phyloP scores from a whole-genome alignment of 2,888 invertebrate species.

The Esperia sulphurella region DNA sequence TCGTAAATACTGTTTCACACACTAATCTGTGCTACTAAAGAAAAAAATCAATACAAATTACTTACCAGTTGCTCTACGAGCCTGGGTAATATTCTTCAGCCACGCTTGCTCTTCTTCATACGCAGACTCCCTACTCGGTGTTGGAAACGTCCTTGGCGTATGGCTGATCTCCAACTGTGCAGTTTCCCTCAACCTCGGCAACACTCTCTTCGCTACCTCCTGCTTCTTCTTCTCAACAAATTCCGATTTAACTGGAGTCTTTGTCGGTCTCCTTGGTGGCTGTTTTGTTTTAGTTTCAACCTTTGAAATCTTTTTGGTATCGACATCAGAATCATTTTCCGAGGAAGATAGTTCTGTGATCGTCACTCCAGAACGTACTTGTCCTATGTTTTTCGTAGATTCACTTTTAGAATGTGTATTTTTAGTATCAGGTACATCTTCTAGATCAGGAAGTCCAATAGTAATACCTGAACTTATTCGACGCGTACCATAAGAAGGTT shows the following conservation, averaged over 20 bases:
- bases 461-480: conserved; percentile 4
- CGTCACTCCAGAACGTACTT: conserved; percentile 8
- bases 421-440: too few relatives aligned
- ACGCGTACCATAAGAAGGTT: too few relatives aligned
- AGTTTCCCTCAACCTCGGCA: conserved; percentile 78
- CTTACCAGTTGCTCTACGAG: conserved; percentile 79
- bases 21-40: too few relatives aligned
- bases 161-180: conserved; percentile 83
- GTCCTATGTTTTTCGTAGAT: neutral
- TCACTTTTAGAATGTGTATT: too few relatives aligned
- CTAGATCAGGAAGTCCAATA: too few relatives aligned
- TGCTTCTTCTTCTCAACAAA: conserved; percentile 57
- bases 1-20: too few relatives aligned
- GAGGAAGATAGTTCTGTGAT: conserved; percentile 11
- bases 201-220: conserved; percentile 50
- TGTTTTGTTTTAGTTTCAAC: conserved; percentile 11
- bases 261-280: conserved; percentile 23
- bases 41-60: neutral
- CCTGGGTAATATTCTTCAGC: conserved; percentile 87
- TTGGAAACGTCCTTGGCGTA: conserved; percentile 88
- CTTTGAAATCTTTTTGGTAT: neutral
- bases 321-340: conserved; percentile 6
- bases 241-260: conserved; percentile 48
- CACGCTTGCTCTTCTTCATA: conserved; percentile 87
- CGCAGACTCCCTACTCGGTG: conserved; percentile 88